phyloP scores from a whole-genome alignment of 1,140 invertebrate species.

The Brachionus rubens region DNA sequence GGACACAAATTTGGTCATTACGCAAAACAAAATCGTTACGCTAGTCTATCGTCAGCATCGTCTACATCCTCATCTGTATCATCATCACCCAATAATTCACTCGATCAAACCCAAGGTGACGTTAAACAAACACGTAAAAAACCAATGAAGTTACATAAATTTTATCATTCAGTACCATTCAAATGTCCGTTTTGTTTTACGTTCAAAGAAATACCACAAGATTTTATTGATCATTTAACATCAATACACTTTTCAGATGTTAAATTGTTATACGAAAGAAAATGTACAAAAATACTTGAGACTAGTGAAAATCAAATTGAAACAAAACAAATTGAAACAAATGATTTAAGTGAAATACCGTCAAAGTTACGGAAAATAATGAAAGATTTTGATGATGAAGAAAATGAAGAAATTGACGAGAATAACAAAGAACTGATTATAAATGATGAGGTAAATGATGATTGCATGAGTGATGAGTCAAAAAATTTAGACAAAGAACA shows the following conservation, averaged over 20 bases:
- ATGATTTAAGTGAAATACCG: slow-evolving; percentile 1
- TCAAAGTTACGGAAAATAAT: slow-evolving; percentile 24
- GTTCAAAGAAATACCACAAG: slow-evolving; percentile 35
- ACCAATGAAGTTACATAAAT: slow-evolving; percentile 38
- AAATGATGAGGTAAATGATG: neutral
- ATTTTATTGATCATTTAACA: slow-evolving; percentile 40
- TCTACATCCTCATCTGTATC: slow-evolving; percentile 35
- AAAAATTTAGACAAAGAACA: slow-evolving; percentile 31
- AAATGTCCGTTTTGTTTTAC: slow-evolving; percentile 45
- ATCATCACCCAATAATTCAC: neutral
- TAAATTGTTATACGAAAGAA: slow-evolving; percentile 34
- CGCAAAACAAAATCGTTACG: slow-evolving; percentile 17
- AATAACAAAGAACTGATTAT: neutral
- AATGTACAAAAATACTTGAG: slow-evolving; percentile 1
- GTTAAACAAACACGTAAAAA: neutral
- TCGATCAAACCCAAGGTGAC: neutral
- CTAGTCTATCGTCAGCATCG: slow-evolving; percentile 25
- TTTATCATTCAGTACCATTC: slow-evolving; percentile 43
- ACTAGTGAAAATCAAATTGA: neutral
- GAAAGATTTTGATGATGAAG: neutral
- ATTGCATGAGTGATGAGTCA: neutral
- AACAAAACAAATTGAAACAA: neutral
- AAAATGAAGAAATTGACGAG: neutral
- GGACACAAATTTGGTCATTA: neutral
- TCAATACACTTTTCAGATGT: slow-evolving; percentile 38